Percentiles rank a stretch among this genome's conserved stretches.
Conservation (phyloP, 2,797 vertebrate genomes). For the Lophius americanus region DNA sequence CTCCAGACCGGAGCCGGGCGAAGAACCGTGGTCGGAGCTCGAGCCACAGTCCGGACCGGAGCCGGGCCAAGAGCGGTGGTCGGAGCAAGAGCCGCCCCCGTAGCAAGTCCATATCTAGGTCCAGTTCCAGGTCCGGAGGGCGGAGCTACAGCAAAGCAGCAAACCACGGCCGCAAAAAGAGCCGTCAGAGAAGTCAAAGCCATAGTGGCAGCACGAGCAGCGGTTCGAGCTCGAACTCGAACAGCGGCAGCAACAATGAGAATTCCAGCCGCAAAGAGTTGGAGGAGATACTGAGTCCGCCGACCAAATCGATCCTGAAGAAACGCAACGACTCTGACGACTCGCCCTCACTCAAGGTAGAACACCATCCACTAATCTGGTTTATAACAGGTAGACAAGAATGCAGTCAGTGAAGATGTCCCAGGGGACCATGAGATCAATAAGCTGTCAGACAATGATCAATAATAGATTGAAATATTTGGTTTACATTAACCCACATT, state of each 20-base stretch:
- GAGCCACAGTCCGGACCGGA: conserved; percentile 42
- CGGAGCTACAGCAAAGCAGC: conserved; percentile 23
- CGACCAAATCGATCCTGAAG: conserved; percentile 95
- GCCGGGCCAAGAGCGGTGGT: conserved; percentile 19
- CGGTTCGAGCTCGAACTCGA: conserved; percentile 28
- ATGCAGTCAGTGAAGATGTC: too few relatives aligned
- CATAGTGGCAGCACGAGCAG: conserved; percentile 37
- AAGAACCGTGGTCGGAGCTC: conserved; percentile 44
- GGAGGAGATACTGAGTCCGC: conserved; percentile 87
- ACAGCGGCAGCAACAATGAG: neutral
- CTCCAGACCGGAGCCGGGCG: conserved; percentile 31
- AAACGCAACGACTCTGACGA: conserved; percentile 87
- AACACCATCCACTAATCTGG: neutral
- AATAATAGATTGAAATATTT: too few relatives aligned
- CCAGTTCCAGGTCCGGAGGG: conserved; percentile 23
- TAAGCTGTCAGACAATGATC: too few relatives aligned
- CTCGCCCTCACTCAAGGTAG: conserved; percentile 71
- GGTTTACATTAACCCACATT: too few relatives aligned
- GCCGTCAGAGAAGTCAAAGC: conserved; percentile 22
- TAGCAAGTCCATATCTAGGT: conserved; percentile 12
- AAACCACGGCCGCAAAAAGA: conserved; percentile 36
- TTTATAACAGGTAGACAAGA: too few relatives aligned
- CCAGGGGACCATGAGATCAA: too few relatives aligned
- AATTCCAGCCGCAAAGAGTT: conserved; percentile 82
- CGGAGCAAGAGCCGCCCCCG: conserved; percentile 28